A percentile compares a stretch with the other conserved stretches of the same genome.
Evolutionary conservation across 2,888 invertebrate genomes (phyloP).

Genomic region (Chaetogeoica ovagalla): DNA sequence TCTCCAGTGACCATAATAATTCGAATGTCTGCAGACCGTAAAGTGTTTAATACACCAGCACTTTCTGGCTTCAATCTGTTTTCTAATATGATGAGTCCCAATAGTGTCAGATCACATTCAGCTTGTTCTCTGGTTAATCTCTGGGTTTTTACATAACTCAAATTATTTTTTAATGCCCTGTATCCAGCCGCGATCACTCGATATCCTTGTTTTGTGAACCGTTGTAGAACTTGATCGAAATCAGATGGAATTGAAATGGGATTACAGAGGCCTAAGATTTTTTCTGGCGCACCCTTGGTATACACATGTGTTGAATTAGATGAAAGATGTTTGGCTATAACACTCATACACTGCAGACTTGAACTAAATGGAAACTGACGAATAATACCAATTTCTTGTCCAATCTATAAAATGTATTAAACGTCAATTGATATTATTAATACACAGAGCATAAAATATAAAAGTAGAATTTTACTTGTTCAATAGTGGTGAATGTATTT

Average conservation of each 20-base stretch:
- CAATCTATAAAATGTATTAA: slow-evolving; percentile 59
- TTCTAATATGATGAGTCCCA: slow-evolving; percentile 91
- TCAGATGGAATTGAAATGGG: slow-evolving; percentile 76
- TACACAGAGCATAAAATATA: neutral
- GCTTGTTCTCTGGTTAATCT: slow-evolving; percentile 76
- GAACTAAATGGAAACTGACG: slow-evolving; percentile 88
- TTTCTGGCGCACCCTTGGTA: slow-evolving; percentile 93
- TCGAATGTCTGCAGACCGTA: slow-evolving; percentile 83
- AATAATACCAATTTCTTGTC: slow-evolving; percentile 77
- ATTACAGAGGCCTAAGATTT: slow-evolving; percentile 76
- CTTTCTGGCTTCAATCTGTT: slow-evolving; percentile 91
- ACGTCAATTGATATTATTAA: neutral
- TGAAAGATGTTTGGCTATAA: slow-evolving; percentile 77
- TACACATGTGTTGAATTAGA: slow-evolving; percentile 77
- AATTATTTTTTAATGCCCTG: slow-evolving; percentile 69
- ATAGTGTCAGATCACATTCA: slow-evolving; percentile 78
- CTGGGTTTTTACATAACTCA: slow-evolving; percentile 74
- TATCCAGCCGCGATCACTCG: slow-evolving; percentile 89
- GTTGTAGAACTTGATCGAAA: slow-evolving; percentile 74
- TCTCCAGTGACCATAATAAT: slow-evolving; percentile 94
- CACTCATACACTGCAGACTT: slow-evolving; percentile 84
- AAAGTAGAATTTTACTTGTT: slow-evolving; percentile 29
- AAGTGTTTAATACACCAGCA: slow-evolving; percentile 74
- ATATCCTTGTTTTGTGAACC: slow-evolving; percentile 89
- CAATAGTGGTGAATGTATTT: slow-evolving; percentile 46